Conservation (phyloP, 1,140 invertebrate species). For the Nephotettix cincticeps region DNA sequence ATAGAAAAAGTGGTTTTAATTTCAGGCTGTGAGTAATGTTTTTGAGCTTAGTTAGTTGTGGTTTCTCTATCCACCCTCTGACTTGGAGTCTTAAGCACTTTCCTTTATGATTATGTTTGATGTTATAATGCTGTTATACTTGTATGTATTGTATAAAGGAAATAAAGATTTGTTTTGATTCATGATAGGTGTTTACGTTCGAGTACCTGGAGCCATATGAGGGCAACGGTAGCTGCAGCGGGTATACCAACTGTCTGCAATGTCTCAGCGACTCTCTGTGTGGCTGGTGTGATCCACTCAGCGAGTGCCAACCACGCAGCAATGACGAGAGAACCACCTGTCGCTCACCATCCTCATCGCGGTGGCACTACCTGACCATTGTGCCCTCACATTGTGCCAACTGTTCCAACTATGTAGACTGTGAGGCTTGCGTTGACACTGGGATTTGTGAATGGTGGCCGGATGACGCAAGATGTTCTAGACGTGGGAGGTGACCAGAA, state of each 20-base stretch:
- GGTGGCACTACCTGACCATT: slow-evolving; percentile 78
- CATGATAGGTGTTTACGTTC: slow-evolving; percentile 71
- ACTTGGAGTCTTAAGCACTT: not conserved
- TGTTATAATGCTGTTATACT: too few relatives aligned
- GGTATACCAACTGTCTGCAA: slow-evolving; percentile 80
- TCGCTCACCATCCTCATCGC: slow-evolving; percentile 40
- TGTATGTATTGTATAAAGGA: too few relatives aligned
- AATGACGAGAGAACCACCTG: slow-evolving; percentile 54
- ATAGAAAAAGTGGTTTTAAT: too few relatives aligned
- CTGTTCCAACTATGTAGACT: slow-evolving; percentile 87
- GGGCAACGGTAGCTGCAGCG: slow-evolving; percentile 70
- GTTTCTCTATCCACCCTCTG: not conserved
- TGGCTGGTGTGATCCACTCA: slow-evolving; percentile 82
- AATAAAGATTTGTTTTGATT: too few relatives aligned
- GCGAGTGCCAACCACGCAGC: slow-evolving; percentile 60
- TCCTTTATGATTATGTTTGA: too few relatives aligned
- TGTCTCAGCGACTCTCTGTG: slow-evolving; percentile 87
- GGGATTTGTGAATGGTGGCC: slow-evolving; percentile 84
- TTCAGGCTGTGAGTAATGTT: too few relatives aligned
- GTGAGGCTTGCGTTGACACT: slow-evolving; percentile 68
- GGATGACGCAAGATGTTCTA: slow-evolving; percentile 77
- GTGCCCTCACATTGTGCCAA: slow-evolving; percentile 78
- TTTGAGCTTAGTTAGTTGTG: not conserved
- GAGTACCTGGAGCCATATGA: slow-evolving; percentile 87
- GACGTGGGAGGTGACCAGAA: slow-evolving; percentile 73